Percentiles rank a stretch among this genome's conserved stretches.
These are phyloP conservation scores for Psittacus erithacus DNA, from an alignment of 2,113 vertebrate genomes.

Conservation along the genomic window DNA sequence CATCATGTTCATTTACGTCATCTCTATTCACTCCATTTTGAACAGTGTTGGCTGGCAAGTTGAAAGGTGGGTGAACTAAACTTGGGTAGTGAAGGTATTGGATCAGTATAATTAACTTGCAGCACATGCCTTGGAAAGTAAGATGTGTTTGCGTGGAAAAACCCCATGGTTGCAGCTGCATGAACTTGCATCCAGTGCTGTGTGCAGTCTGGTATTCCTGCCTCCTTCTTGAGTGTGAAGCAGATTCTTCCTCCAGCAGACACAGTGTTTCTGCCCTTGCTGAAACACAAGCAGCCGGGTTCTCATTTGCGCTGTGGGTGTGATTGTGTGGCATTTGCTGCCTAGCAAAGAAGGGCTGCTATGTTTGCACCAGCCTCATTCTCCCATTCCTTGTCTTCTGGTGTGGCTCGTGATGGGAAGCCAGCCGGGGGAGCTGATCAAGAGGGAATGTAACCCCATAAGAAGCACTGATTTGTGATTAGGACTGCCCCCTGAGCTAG, in stretches of 20 bases:
- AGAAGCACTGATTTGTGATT: background rate
- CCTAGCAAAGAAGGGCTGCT: background rate
- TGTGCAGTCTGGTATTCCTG: background rate
- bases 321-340: background rate
- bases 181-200: background rate
- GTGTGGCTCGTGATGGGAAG: background rate
- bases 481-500: background rate
- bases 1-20: constrained; percentile 31
- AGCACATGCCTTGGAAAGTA: background rate
- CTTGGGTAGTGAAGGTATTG: background rate
- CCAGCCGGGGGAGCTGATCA: background rate
- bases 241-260: background rate
- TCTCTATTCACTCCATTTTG: constrained; percentile 23
- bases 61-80: constrained; percentile 74
- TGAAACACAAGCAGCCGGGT: background rate
- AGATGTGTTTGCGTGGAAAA: background rate
- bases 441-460: background rate
- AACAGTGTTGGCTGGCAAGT: constrained; percentile 61
- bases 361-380: background rate
- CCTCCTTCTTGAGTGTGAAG: background rate
- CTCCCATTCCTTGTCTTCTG: background rate
- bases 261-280: background rate
- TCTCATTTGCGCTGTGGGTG: background rate
- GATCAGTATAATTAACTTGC: background rate
- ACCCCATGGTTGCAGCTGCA: background rate